Percentiles rank a stretch among this genome's conserved stretches.
phyloP scores from a whole-genome alignment of 2,888 invertebrate genomes.

The Heterodera filipjevi region DNA sequence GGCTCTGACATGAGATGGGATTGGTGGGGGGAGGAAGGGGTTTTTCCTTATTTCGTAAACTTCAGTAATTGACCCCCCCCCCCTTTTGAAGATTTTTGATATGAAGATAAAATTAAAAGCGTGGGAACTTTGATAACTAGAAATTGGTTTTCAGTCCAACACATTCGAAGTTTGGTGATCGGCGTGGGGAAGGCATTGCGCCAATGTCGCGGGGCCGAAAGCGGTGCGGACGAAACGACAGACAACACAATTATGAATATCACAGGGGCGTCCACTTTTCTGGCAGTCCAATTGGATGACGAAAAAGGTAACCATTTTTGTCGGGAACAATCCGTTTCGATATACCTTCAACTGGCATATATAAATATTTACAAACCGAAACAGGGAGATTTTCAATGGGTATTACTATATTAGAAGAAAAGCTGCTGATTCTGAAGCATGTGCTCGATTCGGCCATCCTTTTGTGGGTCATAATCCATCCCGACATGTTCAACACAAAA shows the following conservation, averaged over 20 bases:
- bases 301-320: conserved; percentile 18
- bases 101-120: too few relatives aligned
- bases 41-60: too few relatives aligned
- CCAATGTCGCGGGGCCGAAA: conserved; percentile 4
- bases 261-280: conserved; percentile 25
- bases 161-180: conserved; percentile 29
- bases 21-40: too few relatives aligned
- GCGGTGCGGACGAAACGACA: conserved; percentile 25
- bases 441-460: conserved; percentile 37
- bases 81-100: too few relatives aligned
- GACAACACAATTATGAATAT: conserved; percentile 21
- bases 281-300: conserved; percentile 8
- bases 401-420: conserved; percentile 13
- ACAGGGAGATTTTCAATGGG: too few relatives aligned
- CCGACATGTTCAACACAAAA: conserved; percentile 25
- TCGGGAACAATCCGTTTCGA: too few relatives aligned
- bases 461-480: conserved; percentile 33
- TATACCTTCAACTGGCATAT: too few relatives aligned
- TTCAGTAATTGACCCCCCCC: too few relatives aligned
- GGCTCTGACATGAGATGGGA: too few relatives aligned
- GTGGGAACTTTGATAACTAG: too few relatives aligned
- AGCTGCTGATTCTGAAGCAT: conserved; percentile 24
- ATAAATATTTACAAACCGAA: too few relatives aligned
- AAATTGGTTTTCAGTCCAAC: conserved; percentile 27
- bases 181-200: conserved; percentile 29